A percentile compares a stretch with the other conserved stretches of the same genome.
These are phyloP conservation scores for Tholera decimalis DNA, from an alignment of 2,888 invertebrate species.

Conservation along the genomic window DNA sequence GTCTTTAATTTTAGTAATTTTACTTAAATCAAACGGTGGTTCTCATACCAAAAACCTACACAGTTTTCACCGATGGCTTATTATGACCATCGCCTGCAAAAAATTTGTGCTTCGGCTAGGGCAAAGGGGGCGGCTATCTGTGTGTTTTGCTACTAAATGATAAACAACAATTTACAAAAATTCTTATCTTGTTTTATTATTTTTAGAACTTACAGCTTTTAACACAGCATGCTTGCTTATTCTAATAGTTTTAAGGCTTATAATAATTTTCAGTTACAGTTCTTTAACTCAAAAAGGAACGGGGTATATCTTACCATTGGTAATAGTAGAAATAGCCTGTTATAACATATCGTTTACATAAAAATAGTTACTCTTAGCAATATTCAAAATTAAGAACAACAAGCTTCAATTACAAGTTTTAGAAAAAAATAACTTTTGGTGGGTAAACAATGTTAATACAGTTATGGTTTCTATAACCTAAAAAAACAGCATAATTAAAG, in stretches of 20 bases:
- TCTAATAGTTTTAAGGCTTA: neutral
- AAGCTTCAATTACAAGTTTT: neutral
- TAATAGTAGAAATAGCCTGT: too few relatives aligned
- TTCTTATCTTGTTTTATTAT: neutral
- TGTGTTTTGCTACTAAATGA: too few relatives aligned
- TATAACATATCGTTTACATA: constrained; percentile 16
- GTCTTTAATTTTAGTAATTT: too few relatives aligned
- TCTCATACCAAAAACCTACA: too few relatives aligned
- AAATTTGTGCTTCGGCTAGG: too few relatives aligned
- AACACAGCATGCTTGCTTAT: neutral
- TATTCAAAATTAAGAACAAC: neutral
- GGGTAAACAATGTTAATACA: neutral
- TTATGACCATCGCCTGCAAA: too few relatives aligned
- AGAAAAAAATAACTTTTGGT: neutral
- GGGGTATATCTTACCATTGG: too few relatives aligned
- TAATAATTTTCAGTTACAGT: neutral
- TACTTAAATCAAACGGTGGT: too few relatives aligned
- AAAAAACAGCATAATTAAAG: neutral
- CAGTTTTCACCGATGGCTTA: too few relatives aligned
- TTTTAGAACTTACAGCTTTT: neutral
- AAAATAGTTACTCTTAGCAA: neutral
- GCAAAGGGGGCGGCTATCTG: too few relatives aligned
- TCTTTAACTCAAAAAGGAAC: too few relatives aligned
- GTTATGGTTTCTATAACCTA: neutral
- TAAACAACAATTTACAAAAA: too few relatives aligned